Evolutionary conservation across 2,888 invertebrate genomes (phyloP).

Genomic region (Cheilosia vernalis): DNA sequence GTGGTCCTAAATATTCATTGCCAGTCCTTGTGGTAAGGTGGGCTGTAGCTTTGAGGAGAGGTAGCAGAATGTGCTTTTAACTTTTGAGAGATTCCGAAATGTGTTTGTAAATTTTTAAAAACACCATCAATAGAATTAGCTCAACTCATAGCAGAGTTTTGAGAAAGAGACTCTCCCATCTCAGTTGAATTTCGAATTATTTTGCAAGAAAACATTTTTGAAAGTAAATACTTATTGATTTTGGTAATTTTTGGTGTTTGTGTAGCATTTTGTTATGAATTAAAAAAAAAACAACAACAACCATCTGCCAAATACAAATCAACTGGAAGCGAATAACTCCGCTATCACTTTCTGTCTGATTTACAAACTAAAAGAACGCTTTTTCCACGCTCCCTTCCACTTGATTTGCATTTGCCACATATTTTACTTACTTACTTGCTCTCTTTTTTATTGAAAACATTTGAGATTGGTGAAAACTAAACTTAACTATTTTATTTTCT

Average conservation of each 20-base stretch:
- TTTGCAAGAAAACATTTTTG: conserved; percentile 72
- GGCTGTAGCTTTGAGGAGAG: neutral
- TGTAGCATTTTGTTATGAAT: conserved; percentile 80
- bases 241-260: conserved; percentile 80
- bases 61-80: too few relatives aligned
- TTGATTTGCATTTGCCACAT: conserved; percentile 59
- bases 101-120: neutral
- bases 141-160: neutral
- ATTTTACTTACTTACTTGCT: conserved; percentile 71
- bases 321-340: conserved; percentile 54
- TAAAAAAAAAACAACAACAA: conserved; percentile 62
- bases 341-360: neutral
- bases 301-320: conserved; percentile 60
- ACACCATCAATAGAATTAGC: too few relatives aligned
- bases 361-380: conserved; percentile 25
- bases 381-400: conserved; percentile 44
- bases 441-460: conserved; percentile 75
- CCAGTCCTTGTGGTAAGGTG: conserved; percentile 36
- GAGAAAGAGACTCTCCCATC: conserved; percentile 27
- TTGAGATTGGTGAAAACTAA: conserved; percentile 75
- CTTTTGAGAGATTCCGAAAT: neutral
- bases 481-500: conserved; percentile 64
- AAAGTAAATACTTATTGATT: conserved; percentile 75
- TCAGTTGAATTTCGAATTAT: conserved; percentile 67
- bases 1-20: neutral